Conservation (phyloP, 64 coral and sea anemone genomes). For the Pocillopora damicornis region DNA sequence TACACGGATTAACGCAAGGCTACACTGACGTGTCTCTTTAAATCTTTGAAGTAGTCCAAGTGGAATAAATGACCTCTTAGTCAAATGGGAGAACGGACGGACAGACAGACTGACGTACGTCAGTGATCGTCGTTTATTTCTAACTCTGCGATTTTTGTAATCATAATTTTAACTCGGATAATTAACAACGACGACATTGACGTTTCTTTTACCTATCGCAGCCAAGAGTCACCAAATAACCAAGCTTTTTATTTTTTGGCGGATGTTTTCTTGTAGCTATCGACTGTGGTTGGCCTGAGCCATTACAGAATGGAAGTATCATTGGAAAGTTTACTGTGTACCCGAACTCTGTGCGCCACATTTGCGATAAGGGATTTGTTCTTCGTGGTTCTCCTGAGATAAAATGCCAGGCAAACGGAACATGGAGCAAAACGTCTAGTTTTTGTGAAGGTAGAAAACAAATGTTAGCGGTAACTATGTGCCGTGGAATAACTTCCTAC, state of each 20-base stretch:
- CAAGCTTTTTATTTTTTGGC: not conserved
- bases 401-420: slow-evolving; percentile 27
- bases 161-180: not conserved
- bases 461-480: not conserved
- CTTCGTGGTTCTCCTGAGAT: slow-evolving; percentile 26
- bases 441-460: not conserved
- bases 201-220: not conserved
- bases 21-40: too few species aligned
- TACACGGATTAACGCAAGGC: too few species aligned
- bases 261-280: not conserved
- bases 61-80: too few species aligned
- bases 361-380: slow-evolving; percentile 48
- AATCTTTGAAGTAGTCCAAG: too few species aligned
- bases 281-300: slow-evolving; percentile 29
- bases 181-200: not conserved
- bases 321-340: slow-evolving; percentile 37
- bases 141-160: not conserved
- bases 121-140: not conserved
- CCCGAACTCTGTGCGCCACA: slow-evolving; percentile 33
- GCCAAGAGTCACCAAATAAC: too few species aligned
- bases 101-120: not conserved
- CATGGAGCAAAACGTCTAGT: slow-evolving; percentile 1
- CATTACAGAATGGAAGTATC: slow-evolving; percentile 23
- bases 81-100: not conserved
- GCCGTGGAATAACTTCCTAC: too few species aligned